A percentile compares a stretch with the other conserved stretches of the same genome.
These are phyloP conservation scores for Gyrodactylus bullatarudis DNA, from an alignment of 1,140 invertebrate species.

Conservation along the genomic window DNA sequence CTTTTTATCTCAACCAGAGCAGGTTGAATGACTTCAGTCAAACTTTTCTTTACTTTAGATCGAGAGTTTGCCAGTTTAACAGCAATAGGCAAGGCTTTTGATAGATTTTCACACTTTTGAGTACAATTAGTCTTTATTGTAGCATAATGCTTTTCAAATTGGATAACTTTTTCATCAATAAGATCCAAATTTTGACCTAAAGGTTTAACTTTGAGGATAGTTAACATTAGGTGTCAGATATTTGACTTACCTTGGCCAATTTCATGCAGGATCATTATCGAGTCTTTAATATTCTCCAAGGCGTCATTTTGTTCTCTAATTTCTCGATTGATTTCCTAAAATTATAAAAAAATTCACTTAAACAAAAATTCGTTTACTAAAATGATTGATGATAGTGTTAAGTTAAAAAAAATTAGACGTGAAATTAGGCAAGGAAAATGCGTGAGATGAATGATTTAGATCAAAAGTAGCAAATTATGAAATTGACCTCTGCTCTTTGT, in stretches of 20 bases:
- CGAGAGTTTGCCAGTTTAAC: background rate
- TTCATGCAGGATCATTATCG: background rate
- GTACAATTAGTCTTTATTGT: background rate
- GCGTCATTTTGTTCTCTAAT: background rate
- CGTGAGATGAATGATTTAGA: background rate
- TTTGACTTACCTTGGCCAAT: background rate
- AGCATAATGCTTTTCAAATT: background rate
- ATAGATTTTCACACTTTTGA: background rate
- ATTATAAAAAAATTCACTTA: too few relatives aligned
- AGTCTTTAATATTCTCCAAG: background rate
- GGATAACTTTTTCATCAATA: background rate
- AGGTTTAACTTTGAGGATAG: background rate
- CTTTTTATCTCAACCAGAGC: background rate
- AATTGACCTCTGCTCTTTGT: background rate
- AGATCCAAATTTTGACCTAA: background rate
- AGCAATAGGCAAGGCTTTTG: background rate
- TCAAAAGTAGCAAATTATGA: background rate
- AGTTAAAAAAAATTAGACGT: too few relatives aligned
- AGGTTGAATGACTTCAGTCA: background rate
- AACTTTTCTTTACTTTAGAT: background rate
- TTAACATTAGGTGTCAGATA: background rate
- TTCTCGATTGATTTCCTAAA: background rate
- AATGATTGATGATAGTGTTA: too few relatives aligned
- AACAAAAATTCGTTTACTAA: too few relatives aligned
- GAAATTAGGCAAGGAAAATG: background rate